Evolutionary conservation across 2,113 vertebrate genomes (phyloP).

Genomic region (Leucosticte australis): DNA sequence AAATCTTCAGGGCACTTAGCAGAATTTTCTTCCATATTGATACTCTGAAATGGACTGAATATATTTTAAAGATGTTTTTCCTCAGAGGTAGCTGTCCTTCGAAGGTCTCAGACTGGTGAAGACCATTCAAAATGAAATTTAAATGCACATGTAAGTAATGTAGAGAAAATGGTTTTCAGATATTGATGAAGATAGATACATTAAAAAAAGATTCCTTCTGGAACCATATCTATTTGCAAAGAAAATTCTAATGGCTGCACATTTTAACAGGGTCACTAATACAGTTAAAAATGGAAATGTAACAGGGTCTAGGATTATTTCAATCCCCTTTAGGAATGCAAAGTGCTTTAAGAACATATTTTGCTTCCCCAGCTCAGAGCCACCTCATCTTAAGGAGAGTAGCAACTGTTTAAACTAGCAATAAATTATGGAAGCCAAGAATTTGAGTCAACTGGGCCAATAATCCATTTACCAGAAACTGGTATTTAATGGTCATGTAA

Average conservation of each 20-base stretch:
- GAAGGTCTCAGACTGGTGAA: background rate
- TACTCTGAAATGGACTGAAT: background rate
- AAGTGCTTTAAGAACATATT: background rate
- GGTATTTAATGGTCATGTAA: background rate
- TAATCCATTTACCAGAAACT: background rate
- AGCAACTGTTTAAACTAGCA: background rate
- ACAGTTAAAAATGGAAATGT: conserved; percentile 49
- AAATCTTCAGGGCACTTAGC: background rate
- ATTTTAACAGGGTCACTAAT: conserved; percentile 35
- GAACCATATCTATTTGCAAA: background rate
- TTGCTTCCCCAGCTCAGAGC: background rate
- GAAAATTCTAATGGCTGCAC: conserved; percentile 19
- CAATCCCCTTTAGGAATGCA: conserved; percentile 4
- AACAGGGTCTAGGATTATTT: conserved; percentile 28
- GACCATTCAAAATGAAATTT: background rate
- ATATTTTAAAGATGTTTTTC: background rate
- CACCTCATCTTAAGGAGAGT: background rate
- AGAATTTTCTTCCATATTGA: background rate
- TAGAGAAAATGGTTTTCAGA: background rate
- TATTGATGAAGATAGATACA: background rate
- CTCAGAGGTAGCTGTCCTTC: background rate
- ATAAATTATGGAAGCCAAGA: background rate
- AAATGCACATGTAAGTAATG: background rate
- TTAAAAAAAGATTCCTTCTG: background rate
- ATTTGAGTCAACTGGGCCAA: background rate